Evolutionary conservation across 1,140 invertebrate species (phyloP), one percentile per base, ranked within the genome.

Genomic region (Ceratoteleas bidentatus): DNA sequence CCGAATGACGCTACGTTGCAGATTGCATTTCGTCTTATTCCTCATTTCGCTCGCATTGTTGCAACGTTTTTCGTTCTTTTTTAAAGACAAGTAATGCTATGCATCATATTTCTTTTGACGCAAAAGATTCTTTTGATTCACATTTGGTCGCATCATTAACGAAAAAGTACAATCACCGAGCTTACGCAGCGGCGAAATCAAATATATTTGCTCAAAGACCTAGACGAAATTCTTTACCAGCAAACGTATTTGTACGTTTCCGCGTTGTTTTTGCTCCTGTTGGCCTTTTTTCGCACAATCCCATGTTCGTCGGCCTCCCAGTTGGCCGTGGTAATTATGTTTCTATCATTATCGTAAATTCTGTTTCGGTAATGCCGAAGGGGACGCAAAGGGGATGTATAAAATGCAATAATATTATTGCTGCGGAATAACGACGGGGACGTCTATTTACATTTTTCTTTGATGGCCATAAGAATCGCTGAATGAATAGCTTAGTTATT

Each of bases 101-200:
- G 58, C 40, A 52, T 65, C 53, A 45, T 49, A 75, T 78, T 72
- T 83, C 70, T 75, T 83, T 74, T 74, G 74, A 65, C 9, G 57
- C 53, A 56, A 52, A 61, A 54, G 47, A 7, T 66, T 72, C 79
- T 58, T 74, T 83, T 75, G 70, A 79, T 60, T 74, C 38, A 61
- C 40, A 66, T 76, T 83, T 38, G 76, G 43, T 62, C 54, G 56
- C 65, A 58, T 83, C 76, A 73, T 83, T 79, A 80, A 76, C 64
- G 47, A 75, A 64, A 66, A 61, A 53, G 56, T 65, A 62, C 80
- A 77, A 82, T 77, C 64, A 8, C 36, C 24, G 58, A 33, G 57
- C 43, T 52, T 43, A 57, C 50, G 34, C 50, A 14, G 50, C 53
- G 13, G 56, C 52, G 7, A 81, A 76, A 75, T 74, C 78, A 70